Base-by-base conservation (phyloP, 2,888 invertebrate genomes). In the Epirrhoe tristata region DNA sequence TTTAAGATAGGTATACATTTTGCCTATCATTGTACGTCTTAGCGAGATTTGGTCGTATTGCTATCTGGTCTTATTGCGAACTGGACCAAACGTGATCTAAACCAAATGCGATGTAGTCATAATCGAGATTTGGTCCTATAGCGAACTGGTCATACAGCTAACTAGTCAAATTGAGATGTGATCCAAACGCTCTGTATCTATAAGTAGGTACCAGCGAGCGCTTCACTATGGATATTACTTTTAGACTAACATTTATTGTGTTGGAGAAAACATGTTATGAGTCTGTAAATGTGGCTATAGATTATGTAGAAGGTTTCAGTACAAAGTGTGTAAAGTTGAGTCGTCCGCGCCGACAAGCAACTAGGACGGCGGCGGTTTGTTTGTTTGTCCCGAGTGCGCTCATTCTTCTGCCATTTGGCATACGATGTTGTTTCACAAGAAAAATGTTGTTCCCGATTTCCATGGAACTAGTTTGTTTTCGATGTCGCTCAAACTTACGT, bases 381-480 rank as follows among this genome's bases (percentile, higher is more conserved):
- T 48, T 48, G 48, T 48, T 48, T 48, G 48, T 48, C 48, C 48
- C 14, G 16, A 14, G 14, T 48, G 48, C 48, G 16, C 6, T 6
- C 48, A 48, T 48, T 48, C 48, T 48, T 48, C 7, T 48, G 48
- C 6, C 48, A 16, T 48, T 48, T 48, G 48, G 48, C 48, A 16
- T 46, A 16, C 48, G 46, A 48, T 16, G 16, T 36, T 36, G 36
- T 48, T 48, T 43, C 1, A 48, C 48, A 16, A 48, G 48, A 48
- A 48, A 48, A 48, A 48, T 16, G 16, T 48, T 36, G 1, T 36
- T 48, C 48, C 5, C 48, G 14, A 48, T 48, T 48, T 16, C 48
- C 16, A 16, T 48, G 48, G 48, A 48, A 48, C 14, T 46, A 46
- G 46, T 48, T 48, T 48, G 48, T 16, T 48, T 48, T 48, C 16